Evolutionary conservation across 2,888 invertebrate genomes (phyloP), one percentile per base, ranked within the genome.

Genomic region (Mechanitis mazaeus): DNA sequence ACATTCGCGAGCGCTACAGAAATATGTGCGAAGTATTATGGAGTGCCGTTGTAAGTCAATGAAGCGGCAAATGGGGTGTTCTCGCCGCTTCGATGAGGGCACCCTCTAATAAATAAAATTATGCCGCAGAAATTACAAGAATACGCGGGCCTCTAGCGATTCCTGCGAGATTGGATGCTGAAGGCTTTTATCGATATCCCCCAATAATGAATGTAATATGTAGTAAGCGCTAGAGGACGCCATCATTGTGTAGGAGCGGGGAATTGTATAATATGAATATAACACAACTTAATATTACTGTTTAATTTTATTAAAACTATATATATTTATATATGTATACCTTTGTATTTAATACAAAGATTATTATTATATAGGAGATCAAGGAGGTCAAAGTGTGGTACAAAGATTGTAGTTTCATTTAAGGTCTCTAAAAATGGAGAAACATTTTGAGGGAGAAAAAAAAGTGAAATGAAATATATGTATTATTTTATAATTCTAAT

Each of bases 31-130:
- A 88, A 89, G 88, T 87, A 85, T 88, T 88, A 89, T 89, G 77
- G 86, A 88, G 87, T 85, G 85, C 84, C 88, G 88, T 89, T 89
- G 90, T 90, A 89, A 90, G 90, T 90, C 90, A 89, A 90, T 90
- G 90, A 89, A 84, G 88, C 88, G 87, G 86, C 78, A 89, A 90
- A 90, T 90, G 84, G 90, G 89, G 87, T 87, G 84, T 84, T 86
- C 87, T 81, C 81, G 81, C 74, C 78, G 80, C 80, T 76, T 73
- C 77, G 78, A 78, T 78, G 84, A 82, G 84, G 84, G 84, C 80
- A 83, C 77, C 83, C 84, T 87, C 87, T 89, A 89, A 90, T 89
- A 90, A 89, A 90, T 89, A 89, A 89, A 89, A 90, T 90, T 89
- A 90, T 89, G 84, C 85, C 84, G 80, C 84, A 84, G 87, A 89